phyloP scores from a whole-genome alignment of 2,113 vertebrate genomes.

The Ranitomeya variabilis region DNA sequence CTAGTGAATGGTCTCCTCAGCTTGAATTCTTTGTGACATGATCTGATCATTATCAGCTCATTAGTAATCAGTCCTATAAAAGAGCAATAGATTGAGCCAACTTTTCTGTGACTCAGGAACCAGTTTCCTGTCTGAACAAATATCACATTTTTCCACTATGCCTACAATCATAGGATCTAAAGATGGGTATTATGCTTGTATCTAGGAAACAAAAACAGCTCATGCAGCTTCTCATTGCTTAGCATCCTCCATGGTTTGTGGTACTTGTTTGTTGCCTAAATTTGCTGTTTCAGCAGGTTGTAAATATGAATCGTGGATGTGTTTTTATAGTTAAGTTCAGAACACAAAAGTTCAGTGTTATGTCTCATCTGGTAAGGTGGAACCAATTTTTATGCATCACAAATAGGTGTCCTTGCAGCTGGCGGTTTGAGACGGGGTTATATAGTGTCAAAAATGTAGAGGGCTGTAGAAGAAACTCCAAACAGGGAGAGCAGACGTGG shows the following conservation, averaged over 20 bases:
- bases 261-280: conserved; percentile 1
- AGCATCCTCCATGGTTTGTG: not conserved
- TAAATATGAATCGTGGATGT: not conserved
- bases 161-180: conserved; percentile 9
- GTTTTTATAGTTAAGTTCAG: not conserved
- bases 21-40: conserved; percentile 53
- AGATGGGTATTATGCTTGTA: conserved; percentile 25
- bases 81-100: conserved; percentile 46
- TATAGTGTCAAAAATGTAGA: too few relatives aligned
- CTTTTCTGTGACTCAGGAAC: conserved; percentile 49
- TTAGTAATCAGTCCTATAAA: conserved; percentile 53
- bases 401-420: too few relatives aligned
- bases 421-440: too few relatives aligned
- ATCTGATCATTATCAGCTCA: conserved; percentile 56
- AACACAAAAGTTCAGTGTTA: not conserved
- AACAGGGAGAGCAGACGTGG: too few relatives aligned
- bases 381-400: too few relatives aligned
- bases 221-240: conserved; percentile 25
- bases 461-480: too few relatives aligned
- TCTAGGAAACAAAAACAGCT: conserved; percentile 47
- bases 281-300: not conserved
- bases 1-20: conserved; percentile 51
- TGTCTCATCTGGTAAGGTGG: too few relatives aligned
- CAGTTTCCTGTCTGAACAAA: conserved; percentile 52
- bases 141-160: conserved; percentile 47